Base-by-base conservation (phyloP, 2,113 vertebrate species). In the Eclectus roratus region DNA sequence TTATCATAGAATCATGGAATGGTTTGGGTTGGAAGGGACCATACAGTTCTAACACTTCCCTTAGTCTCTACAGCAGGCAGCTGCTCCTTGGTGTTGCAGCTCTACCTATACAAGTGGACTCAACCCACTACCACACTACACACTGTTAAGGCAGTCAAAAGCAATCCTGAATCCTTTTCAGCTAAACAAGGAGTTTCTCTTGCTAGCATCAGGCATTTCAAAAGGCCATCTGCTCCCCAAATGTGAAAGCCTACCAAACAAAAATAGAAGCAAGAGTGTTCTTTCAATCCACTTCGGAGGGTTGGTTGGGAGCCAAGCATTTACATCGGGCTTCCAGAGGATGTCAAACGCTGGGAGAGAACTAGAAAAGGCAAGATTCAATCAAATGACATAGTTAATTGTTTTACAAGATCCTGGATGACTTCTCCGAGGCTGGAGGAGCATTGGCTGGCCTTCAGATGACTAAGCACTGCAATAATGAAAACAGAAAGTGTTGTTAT, bases 311-410 rank as follows among this genome's bases (percentile, higher is more conserved):
- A 94, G 96, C 87, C 95, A 97, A 80, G 88, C 58, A 93, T 95
- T 95, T 92, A 88, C 93, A 69, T 44, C 64, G 96, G 83, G 58
- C 71, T 95, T 96, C 96, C 96, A 96, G 85, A 95, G 85, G 93
- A 93, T 78, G 93, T 94, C 97, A 96, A 96, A 96, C 4, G 78
- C 76, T n/a, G 91, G 92, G 92, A 96, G 70, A 96, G 68, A 88
- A 96, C 95, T 80, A 88, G 33, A 81, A 93, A 95, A 94, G 90
- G 72, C 74, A 95, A 94, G 87, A 94, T 97, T 97, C 94, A 97
- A 97, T 94, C 96, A 97, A 97, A 97, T 93, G 63, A 96, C 91
- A 96, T 81, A 85, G 86, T 95, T 94, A 94, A 95, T 94, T 94
- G 92, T 90, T 95, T 95, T 95, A 95, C 93, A 96, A 95, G 71